Conservation (phyloP, 1,140 invertebrate species). For the Monochamus saltuarius region DNA sequence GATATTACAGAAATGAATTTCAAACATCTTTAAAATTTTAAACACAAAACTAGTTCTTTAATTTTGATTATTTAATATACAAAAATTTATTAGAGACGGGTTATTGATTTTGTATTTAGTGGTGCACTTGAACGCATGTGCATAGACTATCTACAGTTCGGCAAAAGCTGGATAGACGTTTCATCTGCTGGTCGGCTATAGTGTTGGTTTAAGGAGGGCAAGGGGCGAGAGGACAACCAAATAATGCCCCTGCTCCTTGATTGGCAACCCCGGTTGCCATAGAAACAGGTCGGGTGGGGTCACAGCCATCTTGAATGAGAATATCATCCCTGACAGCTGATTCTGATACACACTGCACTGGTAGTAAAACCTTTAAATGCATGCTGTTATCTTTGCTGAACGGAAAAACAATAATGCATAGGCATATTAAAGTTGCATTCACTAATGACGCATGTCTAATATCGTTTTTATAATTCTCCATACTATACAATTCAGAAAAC, state of each 20-base stretch:
- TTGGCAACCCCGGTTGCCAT: slow-evolving; percentile 44
- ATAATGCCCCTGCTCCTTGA: slow-evolving; percentile 33
- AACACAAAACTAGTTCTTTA: too few relatives aligned
- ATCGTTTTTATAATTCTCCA: too few relatives aligned
- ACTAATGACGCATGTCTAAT: too few relatives aligned
- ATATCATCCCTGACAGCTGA: slow-evolving; percentile 18
- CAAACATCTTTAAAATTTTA: too few relatives aligned
- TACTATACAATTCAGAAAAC: too few relatives aligned
- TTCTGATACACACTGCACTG: slow-evolving; percentile 3
- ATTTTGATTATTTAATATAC: too few relatives aligned
- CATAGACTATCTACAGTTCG: slow-evolving; percentile 18
- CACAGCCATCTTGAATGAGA: slow-evolving; percentile 44
- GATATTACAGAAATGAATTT: too few relatives aligned
- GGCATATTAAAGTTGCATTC: not conserved
- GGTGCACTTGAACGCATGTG: slow-evolving; percentile 41
- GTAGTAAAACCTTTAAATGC: not conserved
- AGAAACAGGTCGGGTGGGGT: slow-evolving; percentile 46
- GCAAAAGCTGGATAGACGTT: slow-evolving; percentile 16
- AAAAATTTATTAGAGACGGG: too few relatives aligned
- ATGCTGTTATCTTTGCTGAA: too few relatives aligned
- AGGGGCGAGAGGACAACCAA: slow-evolving; percentile 22
- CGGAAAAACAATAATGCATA: slow-evolving; percentile 2
- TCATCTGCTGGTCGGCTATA: slow-evolving; percentile 7
- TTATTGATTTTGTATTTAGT: slow-evolving; percentile 44
- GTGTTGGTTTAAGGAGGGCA: not conserved